Percentiles rank a stretch among this genome's conserved stretches.
These are phyloP conservation scores for Tenthredo notha DNA, from an alignment of 2,888 invertebrate genomes.

Conservation along the genomic window DNA sequence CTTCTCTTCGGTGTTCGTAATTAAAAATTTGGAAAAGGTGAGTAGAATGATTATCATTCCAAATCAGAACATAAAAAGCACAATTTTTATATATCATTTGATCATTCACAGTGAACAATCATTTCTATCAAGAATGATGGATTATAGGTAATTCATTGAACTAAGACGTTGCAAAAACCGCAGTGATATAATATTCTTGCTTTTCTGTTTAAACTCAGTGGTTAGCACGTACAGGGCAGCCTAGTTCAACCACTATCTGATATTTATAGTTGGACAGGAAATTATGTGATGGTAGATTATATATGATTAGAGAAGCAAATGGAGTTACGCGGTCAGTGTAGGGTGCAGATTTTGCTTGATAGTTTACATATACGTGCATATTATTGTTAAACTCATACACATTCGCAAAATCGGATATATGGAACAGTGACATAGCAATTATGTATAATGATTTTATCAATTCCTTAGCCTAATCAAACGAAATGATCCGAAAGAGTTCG, in stretches of 20 bases:
- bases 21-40: neutral
- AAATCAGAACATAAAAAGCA: neutral
- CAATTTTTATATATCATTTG: neutral
- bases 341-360: neutral
- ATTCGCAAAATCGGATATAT: neutral
- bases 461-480: neutral
- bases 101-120: no score
- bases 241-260: neutral
- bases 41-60: neutral
- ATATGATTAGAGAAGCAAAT: neutral
- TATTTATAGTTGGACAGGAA: neutral
- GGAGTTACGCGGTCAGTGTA: neutral
- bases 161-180: neutral
- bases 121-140: neutral
- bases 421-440: neutral
- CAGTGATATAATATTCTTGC: neutral
- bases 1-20: neutral
- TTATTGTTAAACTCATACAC: neutral
- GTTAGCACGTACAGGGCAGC: neutral
- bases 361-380: neutral
- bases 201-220: neutral
- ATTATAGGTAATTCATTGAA: neutral
- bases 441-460: neutral
- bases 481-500: conserved; percentile 1
- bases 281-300: neutral